Conservation (phyloP, 2,888 invertebrate genomes). For the Polylopha cassiicola region DNA sequence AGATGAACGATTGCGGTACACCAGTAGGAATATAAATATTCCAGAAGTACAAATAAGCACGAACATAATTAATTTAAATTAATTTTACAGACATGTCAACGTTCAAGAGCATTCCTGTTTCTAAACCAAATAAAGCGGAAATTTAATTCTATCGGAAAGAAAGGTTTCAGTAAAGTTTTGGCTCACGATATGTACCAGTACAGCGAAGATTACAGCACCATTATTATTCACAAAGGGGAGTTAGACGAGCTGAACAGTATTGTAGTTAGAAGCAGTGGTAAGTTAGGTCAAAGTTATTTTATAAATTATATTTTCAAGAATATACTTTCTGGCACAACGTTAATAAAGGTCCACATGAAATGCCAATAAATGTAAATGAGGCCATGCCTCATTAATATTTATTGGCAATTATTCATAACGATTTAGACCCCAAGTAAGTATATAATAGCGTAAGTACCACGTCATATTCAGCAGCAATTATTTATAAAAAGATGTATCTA, state of each 20-base stretch:
- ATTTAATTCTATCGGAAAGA: constrained; percentile 88
- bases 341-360: too few species aligned
- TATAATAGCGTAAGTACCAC: too few species aligned
- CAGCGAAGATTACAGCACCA: constrained; percentile 89
- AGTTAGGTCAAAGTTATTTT: constrained; percentile 33
- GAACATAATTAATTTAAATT: too few species aligned
- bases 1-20: constrained; percentile 8
- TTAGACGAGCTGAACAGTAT: constrained; percentile 94
- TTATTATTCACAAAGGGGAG: constrained; percentile 90
- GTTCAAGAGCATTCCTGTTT: constrained; percentile 92
- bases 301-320: constrained; percentile 17
- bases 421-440: too few species aligned
- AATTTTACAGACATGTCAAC: constrained; percentile 88
- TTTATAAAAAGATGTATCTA: too few species aligned
- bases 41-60: too few species aligned
- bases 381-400: too few species aligned
- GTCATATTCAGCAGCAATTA: too few species aligned
- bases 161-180: constrained; percentile 87
- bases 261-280: constrained; percentile 95
- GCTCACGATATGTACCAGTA: constrained; percentile 93
- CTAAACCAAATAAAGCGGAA: constrained; percentile 91
- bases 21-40: too few species aligned
- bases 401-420: too few species aligned
- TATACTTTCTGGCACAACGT: too few species aligned
- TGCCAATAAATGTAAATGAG: too few species aligned